Conservation (phyloP, 2,888 invertebrate species). For the Lumbricus terrestris region DNA sequence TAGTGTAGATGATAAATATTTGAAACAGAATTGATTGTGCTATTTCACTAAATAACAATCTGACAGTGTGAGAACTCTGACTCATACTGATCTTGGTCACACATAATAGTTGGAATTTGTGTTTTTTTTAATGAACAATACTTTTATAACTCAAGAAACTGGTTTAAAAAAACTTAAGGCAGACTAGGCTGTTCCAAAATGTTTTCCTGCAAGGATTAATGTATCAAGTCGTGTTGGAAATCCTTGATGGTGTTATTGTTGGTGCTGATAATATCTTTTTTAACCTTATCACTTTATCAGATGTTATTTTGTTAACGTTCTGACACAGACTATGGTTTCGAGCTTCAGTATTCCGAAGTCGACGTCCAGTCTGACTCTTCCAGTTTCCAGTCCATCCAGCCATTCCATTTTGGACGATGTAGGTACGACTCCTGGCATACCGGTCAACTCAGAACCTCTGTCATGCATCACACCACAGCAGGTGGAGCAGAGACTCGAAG, state of each 20-base stretch:
- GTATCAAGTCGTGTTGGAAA: too few species aligned
- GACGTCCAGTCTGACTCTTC: constrained; percentile 54
- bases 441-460: not conserved
- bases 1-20: too few species aligned
- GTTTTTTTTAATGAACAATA: too few species aligned
- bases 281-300: not conserved
- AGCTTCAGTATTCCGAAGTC: constrained; percentile 52
- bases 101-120: too few species aligned
- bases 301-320: not conserved
- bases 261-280: not conserved
- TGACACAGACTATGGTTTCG: constrained; percentile 32
- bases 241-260: not conserved
- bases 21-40: too few species aligned
- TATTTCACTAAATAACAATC: too few species aligned
- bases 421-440: constrained; percentile 17
- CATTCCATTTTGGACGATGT: constrained; percentile 54
- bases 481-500: constrained; percentile 52
- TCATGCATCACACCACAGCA: constrained; percentile 42
- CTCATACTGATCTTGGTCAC: too few species aligned
- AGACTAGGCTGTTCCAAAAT: too few species aligned
- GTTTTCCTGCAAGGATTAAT: too few species aligned
- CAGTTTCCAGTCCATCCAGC: constrained; percentile 54
- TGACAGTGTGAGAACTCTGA: too few species aligned
- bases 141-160: too few species aligned
- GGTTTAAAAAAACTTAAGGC: too few species aligned